Evolutionary conservation across 2,888 invertebrate genomes (phyloP).

Genomic region (Philaethria dido): DNA sequence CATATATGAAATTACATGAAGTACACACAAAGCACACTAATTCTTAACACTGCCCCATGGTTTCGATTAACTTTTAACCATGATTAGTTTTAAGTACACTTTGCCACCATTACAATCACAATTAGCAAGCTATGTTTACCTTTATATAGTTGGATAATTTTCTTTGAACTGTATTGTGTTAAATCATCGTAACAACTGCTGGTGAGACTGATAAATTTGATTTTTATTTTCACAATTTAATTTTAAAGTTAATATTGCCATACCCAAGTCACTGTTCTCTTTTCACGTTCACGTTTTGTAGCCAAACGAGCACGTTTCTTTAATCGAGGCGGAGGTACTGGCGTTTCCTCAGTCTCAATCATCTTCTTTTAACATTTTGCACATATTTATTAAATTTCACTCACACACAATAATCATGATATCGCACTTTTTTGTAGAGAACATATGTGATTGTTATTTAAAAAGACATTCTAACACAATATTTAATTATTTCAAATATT

Average conservation of each 20-base stretch:
- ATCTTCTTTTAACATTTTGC: slow-evolving; percentile 51
- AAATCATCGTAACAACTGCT: too few species aligned
- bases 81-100: too few species aligned
- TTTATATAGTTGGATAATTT: background rate
- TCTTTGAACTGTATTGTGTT: background rate
- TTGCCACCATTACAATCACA: too few species aligned
- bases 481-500: background rate
- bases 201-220: too few species aligned
- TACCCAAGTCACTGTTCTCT: slow-evolving; percentile 77
- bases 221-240: background rate
- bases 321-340: slow-evolving; percentile 75
- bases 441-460: background rate
- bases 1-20: too few species aligned
- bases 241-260: slow-evolving; percentile 18
- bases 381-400: slow-evolving; percentile 47
- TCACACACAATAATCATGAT: slow-evolving; percentile 42
- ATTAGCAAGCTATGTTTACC: background rate
- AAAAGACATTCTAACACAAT: slow-evolving; percentile 1
- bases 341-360: slow-evolving; percentile 57
- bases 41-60: too few species aligned
- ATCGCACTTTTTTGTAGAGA: background rate
- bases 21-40: too few species aligned
- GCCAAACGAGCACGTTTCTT: slow-evolving; percentile 75
- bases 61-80: too few species aligned
- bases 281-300: slow-evolving; percentile 60